Conservation (phyloP, 2,113 vertebrate species). For the Bungarus multicinctus region DNA sequence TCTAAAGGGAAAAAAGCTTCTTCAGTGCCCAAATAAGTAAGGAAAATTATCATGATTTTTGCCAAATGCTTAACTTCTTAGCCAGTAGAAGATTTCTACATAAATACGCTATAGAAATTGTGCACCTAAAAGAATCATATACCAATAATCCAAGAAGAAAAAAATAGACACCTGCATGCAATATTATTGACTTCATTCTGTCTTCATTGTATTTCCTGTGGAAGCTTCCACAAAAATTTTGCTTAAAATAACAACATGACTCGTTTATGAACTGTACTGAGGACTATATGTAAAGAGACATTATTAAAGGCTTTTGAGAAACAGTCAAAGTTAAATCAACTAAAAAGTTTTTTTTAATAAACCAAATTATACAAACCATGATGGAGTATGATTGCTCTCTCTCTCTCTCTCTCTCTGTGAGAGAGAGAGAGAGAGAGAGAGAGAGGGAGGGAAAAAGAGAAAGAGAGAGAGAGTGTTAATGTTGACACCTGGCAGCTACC, state of each 20-base stretch:
- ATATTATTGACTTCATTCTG: neutral
- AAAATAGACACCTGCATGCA: neutral
- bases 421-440: too few relatives aligned
- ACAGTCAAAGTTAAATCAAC: neutral
- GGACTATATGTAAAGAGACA: neutral
- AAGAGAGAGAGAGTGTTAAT: too few relatives aligned
- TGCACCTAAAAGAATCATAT: neutral
- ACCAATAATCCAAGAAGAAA: neutral
- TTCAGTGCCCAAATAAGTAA: neutral
- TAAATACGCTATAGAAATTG: neutral
- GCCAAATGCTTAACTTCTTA: neutral
- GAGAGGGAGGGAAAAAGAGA: too few relatives aligned
- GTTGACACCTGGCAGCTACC: neutral
- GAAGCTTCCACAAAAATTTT: neutral
- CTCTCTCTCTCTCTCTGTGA: too few relatives aligned
- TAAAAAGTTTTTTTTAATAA: neutral
- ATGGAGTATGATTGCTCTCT: neutral
- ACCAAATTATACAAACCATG: neutral
- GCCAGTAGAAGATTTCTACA: neutral
- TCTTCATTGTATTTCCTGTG: neutral
- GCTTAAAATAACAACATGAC: neutral
- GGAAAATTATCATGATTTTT: neutral
- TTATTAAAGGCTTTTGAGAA: neutral
- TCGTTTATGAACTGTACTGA: neutral
- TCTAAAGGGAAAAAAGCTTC: neutral